Percentiles rank a stretch among this genome's conserved stretches.
These are phyloP conservation scores for Peromyscus californicus DNA, from an alignment of 2,113 vertebrate species.

Conservation along the genomic window DNA sequence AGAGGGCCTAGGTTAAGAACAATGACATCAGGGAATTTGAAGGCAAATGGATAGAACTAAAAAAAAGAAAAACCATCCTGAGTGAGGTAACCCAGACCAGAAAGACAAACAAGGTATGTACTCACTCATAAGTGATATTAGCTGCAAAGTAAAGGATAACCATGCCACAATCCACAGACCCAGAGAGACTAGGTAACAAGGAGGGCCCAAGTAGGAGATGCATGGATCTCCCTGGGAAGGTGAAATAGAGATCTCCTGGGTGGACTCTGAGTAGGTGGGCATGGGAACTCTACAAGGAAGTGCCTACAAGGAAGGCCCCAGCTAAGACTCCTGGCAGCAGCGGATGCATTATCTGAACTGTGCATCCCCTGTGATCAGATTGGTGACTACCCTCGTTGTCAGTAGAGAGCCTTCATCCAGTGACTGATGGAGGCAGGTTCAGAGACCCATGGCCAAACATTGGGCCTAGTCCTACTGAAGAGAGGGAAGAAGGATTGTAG, in stretches of 20 bases:
- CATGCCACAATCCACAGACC: background rate
- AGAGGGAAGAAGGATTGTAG: background rate
- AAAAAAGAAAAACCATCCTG: background rate
- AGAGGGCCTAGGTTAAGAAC: background rate
- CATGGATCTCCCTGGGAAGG: background rate
- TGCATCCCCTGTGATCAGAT: background rate
- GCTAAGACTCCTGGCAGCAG: background rate
- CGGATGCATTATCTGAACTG: background rate
- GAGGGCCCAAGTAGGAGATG: background rate
- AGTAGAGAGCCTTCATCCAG: background rate
- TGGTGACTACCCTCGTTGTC: background rate
- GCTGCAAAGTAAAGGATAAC: background rate
- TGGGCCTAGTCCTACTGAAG: background rate
- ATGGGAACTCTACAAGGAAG: background rate
- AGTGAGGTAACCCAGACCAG: background rate
- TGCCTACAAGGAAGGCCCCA: background rate
- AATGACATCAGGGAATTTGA: background rate
- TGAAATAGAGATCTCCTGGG: background rate
- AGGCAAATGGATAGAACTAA: background rate
- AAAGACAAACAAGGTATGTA: background rate
- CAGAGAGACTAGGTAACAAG: background rate
- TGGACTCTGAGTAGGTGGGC: background rate
- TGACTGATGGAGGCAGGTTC: background rate
- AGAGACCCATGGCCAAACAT: background rate
- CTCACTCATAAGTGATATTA: background rate